Base-by-base conservation (phyloP, 2,888 invertebrate genomes). In the Criorhina ranunculi region DNA sequence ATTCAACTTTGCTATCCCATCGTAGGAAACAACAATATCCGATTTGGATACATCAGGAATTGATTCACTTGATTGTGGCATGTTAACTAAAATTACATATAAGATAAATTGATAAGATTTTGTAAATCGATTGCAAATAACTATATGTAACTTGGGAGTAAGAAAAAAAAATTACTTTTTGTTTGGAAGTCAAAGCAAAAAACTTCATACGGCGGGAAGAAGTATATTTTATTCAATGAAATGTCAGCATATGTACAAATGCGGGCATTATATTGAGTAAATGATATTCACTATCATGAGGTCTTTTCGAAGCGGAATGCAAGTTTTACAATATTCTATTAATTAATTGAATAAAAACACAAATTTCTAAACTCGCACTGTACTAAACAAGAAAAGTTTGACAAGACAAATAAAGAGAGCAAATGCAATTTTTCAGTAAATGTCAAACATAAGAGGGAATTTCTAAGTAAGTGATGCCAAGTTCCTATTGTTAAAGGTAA, bases 1-100 rank as follows among this genome's bases (percentile, higher is more conserved):
- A 49, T 82, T 87, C 49, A 88, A 87, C 46, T 88, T 88, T n/a
- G 88, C 88, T 33, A 88, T 87, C 35, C 88, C 88, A 33, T 87
- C 87, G 0, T 78, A 81, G 0, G 87, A 86, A 0, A 88, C 81
- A 73, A 81, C 85, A 15, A 88, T 87, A 24, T 88, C 88, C 37
- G 81, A 86, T 60, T 88, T 88, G 29, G 49, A 33, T 17, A 73
- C 29, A 11, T 66, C 72, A 0, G 70, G 66, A 12, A 77, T 40
- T 17, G 37, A 6, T 67, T 76, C 79, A 15, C 24, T 40, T 11
- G 40, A 19, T 44, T 70, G 85, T 11, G 75, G 35, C 80, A 80
- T 81, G 55, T 62, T 57, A 6, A 64, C 55, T 53, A 17, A 33
- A 33, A 33, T 11, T 19, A 35, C 15, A 53, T n/a, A 2, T 12